Conservation (phyloP, 2,113 vertebrate genomes). For the Tachycineta bicolor region DNA sequence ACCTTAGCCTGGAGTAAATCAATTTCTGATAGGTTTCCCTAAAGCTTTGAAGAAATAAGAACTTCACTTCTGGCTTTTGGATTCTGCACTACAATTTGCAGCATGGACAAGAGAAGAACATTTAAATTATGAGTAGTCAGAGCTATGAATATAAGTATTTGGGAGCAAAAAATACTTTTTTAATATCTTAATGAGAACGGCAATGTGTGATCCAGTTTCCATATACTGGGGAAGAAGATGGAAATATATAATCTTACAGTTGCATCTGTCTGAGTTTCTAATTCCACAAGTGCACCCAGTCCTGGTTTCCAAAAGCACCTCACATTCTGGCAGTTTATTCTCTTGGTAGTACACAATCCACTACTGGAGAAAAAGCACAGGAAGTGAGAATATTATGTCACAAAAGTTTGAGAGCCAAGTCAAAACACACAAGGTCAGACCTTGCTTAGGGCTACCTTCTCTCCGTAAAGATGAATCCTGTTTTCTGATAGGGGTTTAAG, state of each 20-base stretch:
- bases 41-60: neutral
- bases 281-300: neutral
- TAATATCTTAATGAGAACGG: neutral
- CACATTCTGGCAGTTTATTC: neutral
- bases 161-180: fast-evolving
- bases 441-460: neutral
- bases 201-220: neutral
- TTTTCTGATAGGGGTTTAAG: neutral
- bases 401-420: neutral
- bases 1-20: neutral
- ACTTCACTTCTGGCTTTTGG: fast-evolving
- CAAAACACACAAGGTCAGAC: neutral
- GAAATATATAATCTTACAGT: neutral
- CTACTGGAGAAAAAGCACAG: neutral
- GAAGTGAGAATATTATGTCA: neutral
- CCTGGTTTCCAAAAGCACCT: neutral
- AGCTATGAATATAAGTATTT: neutral
- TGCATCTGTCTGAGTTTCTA: neutral
- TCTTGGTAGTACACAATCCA: neutral
- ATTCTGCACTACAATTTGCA: neutral
- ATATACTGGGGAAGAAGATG: neutral
- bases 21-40: neutral
- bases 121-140: neutral
- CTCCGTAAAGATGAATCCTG: neutral
- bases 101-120: neutral